Conservation (phyloP, 2,888 invertebrate genomes). For the Cyaniris semiargus region DNA sequence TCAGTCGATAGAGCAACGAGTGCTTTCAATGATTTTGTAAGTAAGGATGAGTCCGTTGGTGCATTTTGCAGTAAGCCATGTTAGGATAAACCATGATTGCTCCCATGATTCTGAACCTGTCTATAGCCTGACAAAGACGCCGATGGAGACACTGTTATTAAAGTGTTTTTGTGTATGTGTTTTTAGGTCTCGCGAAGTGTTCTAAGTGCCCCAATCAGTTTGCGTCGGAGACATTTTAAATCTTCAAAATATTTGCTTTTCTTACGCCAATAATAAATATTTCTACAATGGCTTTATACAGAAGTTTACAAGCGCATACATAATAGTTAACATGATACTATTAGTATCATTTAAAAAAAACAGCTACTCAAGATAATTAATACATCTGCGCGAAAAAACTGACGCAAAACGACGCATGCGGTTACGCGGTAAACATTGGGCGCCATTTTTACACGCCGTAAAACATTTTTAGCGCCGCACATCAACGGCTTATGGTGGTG, state of each 20-base stretch:
- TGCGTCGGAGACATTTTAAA: background rate
- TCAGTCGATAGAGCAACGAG: constrained; percentile 43
- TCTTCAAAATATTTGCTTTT: background rate
- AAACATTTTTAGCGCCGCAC: constrained; percentile 11
- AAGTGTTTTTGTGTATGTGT: background rate
- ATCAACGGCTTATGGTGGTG: background rate
- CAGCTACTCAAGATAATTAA: background rate
- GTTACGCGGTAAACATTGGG: constrained; percentile 5
- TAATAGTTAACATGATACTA: no score
- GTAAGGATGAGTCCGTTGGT: background rate
- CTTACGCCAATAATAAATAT: background rate
- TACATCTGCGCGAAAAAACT: background rate
- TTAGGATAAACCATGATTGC: background rate
- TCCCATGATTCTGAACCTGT: no score
- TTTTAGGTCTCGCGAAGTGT: background rate
- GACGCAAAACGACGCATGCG: background rate
- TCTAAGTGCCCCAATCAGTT: background rate
- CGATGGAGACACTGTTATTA: no score
- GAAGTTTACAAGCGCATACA: background rate
- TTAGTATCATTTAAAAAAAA: no score
- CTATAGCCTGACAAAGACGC: no score
- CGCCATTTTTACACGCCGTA: constrained; percentile 2
- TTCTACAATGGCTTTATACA: background rate
- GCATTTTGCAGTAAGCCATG: background rate
- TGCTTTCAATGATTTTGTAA: background rate